Percentiles rank a stretch among this genome's conserved stretches.
These are phyloP conservation scores for Lepidothrix coronata DNA, from an alignment of 2,113 vertebrate species.

Conservation along the genomic window DNA sequence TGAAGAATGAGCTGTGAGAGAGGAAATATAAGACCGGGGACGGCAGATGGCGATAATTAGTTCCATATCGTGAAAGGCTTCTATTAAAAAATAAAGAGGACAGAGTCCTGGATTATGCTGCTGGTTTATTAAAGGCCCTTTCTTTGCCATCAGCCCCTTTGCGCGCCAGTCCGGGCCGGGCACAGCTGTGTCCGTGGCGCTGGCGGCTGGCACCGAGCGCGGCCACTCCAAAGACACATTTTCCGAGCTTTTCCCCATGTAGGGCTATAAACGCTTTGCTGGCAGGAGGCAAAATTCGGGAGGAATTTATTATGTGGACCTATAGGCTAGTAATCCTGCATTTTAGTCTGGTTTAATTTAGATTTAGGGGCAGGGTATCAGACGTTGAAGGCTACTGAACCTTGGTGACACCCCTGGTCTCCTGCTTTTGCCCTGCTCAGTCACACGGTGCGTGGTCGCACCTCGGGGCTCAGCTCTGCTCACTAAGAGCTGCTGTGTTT, in stretches of 20 bases:
- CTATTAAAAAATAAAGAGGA: conserved; percentile 56
- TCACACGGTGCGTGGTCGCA: accelerated
- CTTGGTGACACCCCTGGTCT: neutral
- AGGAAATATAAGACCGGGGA: conserved; percentile 87
- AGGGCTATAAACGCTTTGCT: accelerated
- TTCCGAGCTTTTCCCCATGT: neutral
- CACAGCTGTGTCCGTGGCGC: accelerated
- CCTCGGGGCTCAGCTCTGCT: neutral
- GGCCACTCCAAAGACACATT: accelerated
- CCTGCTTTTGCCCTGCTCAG: neutral
- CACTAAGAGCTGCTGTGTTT: neutral
- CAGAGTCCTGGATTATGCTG: conserved; percentile 47
- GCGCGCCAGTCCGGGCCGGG: neutral
- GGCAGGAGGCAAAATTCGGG: neutral
- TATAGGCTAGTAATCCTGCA: neutral
- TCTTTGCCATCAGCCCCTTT: neutral
- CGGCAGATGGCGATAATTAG: conserved; percentile 93
- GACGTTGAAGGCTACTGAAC: neutral
- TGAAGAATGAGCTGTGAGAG: conserved; percentile 91
- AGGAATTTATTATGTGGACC: neutral
- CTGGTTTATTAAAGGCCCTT: conserved; percentile 62
- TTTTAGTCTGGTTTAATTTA: neutral
- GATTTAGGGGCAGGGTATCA: neutral
- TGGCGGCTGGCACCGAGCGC: accelerated
- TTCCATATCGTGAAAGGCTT: conserved; percentile 79